Base-by-base conservation (phyloP, 2,888 invertebrate genomes). In the Pammene fasciana region DNA sequence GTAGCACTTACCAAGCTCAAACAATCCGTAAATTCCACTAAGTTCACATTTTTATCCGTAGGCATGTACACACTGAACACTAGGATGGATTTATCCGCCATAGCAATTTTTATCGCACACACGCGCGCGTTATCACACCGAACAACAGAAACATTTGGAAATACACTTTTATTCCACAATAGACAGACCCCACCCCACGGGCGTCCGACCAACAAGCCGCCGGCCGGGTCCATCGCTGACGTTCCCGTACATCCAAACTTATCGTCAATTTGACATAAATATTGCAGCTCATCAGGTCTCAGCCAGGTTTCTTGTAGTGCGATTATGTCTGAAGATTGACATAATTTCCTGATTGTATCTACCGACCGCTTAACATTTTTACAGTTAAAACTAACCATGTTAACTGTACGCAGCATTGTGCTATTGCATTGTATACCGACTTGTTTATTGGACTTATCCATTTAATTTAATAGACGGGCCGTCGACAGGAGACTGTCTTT, bases 41-140 rank as follows among this genome's bases (percentile, higher is more conserved):
- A 3, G 26, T 52, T 52, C 3, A 11, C 52, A 0, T 11, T 0
- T 11, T 52, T 52, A 26, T 52, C 52, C 10, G 52, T 52, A 10
- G 52, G 52, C 52, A 52, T 52, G 11, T 52, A 52, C 1, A 52
- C 26, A 52, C 52, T 52, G 1, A 45, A 11, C 18, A 59, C 26
- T 11, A 45, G 26, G 4, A 26, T 13, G 4, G 43, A 38, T 5
- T n/a, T 26, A 2, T 52, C 10, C 0, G 10, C 4, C 5, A 52
- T 18, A 26, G 5, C 0, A 0, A 52, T 26, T 26, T 26, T 52
- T n/a, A 11, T 18, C 3, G 26, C 18, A 52, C 11, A 26, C 3
- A 26, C 26, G n/a, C 46, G 46, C 46, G 46, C 46, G 46, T 46
- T 46, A n/a, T 46, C 46, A n/a, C 46, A 46, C 13, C n/a, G 13